Evolutionary conservation across 2,113 vertebrate species (phyloP).

Genomic region (Nothobranchius kuhntae): DNA sequence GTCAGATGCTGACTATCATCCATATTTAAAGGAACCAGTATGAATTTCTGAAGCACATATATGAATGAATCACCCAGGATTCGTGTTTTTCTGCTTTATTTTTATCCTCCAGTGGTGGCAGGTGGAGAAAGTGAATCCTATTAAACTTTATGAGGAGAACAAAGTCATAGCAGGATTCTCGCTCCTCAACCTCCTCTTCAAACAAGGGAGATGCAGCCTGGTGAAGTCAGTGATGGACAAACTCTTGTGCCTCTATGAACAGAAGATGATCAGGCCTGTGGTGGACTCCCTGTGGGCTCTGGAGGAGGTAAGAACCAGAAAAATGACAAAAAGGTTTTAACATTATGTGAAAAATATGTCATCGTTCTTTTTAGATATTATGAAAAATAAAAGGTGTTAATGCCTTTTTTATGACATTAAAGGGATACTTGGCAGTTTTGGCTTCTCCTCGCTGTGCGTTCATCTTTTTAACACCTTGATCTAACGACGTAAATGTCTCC

Average conservation of each 20-base stretch:
- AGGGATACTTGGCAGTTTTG: too few relatives aligned
- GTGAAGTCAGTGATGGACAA: conserved; percentile 88
- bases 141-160: conserved; percentile 98
- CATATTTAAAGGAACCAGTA: conserved; percentile 37
- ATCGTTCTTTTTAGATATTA: too few relatives aligned
- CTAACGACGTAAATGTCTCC: too few relatives aligned
- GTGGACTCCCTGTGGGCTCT: conserved; percentile 98
- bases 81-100: conserved; percentile 11
- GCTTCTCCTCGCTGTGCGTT: too few relatives aligned
- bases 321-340: neutral
- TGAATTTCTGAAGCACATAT: conserved; percentile 15
- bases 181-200: conserved; percentile 95
- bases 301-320: conserved; percentile 88
- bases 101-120: conserved; percentile 92
- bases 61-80: conserved; percentile 18
- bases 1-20: conserved; percentile 68
- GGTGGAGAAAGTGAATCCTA: conserved; percentile 98
- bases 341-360: neutral
- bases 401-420: too few relatives aligned
- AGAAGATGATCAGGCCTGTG: conserved; percentile 93
- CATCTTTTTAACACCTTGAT: too few relatives aligned
- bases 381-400: too few relatives aligned
- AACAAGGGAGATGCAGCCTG: conserved; percentile 86
- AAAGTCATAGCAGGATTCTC: conserved; percentile 98
- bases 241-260: conserved; percentile 86